Conservation (phyloP, 2,797 vertebrate species). For the Rhodeus uyekii region DNA sequence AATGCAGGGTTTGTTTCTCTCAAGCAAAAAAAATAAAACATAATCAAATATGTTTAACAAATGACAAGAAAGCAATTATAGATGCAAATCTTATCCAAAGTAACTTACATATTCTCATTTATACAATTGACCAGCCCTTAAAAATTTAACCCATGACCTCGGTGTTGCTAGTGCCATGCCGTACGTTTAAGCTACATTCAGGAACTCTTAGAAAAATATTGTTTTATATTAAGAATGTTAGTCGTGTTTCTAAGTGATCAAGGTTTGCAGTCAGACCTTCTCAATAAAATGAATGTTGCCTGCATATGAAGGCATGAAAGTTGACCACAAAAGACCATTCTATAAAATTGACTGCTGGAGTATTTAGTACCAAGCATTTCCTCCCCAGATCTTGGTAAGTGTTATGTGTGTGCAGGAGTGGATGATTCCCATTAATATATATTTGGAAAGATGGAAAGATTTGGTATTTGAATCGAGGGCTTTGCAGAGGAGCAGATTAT, state of each 20-base stretch:
- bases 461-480: constrained; percentile 79
- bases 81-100: neutral
- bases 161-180: neutral
- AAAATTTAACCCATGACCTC: neutral
- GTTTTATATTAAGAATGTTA: neutral
- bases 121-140: neutral
- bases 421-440: constrained; percentile 14
- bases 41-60: neutral
- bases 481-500: constrained; percentile 84
- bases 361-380: neutral
- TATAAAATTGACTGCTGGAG: neutral
- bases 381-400: neutral
- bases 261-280: neutral
- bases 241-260: neutral
- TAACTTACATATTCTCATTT: neutral
- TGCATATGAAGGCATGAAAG: neutral
- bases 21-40: neutral
- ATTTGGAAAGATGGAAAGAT: constrained; percentile 56
- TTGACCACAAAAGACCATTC: neutral
- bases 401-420: neutral
- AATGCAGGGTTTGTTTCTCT: neutral
- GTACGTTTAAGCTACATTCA: neutral
- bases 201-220: neutral
- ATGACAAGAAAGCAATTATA: neutral
- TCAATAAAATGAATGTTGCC: neutral